Evolutionary conservation across 2,888 invertebrate genomes (phyloP).

Genomic region (Drosophila peninsularis): DNA sequence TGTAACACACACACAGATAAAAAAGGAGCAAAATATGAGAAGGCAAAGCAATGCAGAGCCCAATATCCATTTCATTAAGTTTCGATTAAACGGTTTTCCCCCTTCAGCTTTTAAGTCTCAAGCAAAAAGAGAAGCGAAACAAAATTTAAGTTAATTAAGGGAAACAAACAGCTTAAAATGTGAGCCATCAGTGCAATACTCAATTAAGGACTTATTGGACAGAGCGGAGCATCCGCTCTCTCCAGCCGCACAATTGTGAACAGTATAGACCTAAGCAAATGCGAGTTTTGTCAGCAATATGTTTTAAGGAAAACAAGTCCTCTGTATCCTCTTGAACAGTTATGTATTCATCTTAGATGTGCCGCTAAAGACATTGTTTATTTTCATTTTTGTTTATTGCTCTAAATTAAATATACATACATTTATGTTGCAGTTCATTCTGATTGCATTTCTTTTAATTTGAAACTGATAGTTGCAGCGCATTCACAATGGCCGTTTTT

Average conservation of each 20-base stretch:
- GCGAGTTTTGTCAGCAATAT: slow-evolving; percentile 6
- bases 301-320: neutral
- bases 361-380: slow-evolving; percentile 36
- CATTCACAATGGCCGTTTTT: neutral
- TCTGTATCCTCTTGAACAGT: neutral
- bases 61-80: neutral
- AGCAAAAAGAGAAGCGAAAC: no score
- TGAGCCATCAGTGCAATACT: slow-evolving; percentile 40
- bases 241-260: slow-evolving; percentile 36
- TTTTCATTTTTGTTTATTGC: slow-evolving; percentile 21
- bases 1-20: neutral
- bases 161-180: slow-evolving; percentile 5
- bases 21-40: neutral
- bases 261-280: slow-evolving; percentile 24
- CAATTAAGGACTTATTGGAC: slow-evolving; percentile 18
- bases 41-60: neutral
- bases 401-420: slow-evolving; percentile 24
- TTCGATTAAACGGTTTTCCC: no score
- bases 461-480: neutral
- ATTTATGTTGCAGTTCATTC: slow-evolving; percentile 12
- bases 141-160: neutral
- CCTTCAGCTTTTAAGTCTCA: slow-evolving; percentile 8
- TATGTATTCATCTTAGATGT: slow-evolving; percentile 5
- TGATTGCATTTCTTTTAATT: neutral
- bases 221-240: neutral